Conservation (phyloP, 2,888 invertebrate genomes). For the Schizaphis graminum region DNA sequence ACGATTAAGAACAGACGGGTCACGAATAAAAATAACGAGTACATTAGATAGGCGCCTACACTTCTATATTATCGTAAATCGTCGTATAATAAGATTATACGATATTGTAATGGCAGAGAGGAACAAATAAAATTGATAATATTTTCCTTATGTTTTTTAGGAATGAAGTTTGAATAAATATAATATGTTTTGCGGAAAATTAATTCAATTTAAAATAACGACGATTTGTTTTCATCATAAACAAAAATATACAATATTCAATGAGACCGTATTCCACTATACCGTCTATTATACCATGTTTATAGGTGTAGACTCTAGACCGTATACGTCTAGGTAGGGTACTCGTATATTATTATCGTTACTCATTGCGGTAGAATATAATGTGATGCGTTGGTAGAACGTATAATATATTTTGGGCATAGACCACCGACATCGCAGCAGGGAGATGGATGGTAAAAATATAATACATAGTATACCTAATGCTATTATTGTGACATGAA, state of each 20-base stretch:
- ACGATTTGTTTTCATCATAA: background rate
- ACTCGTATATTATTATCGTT: background rate
- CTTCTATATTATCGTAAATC: background rate
- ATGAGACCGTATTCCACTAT: background rate
- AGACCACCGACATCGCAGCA: background rate
- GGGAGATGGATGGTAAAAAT: background rate
- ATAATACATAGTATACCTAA: background rate
- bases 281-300: background rate
- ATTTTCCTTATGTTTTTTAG: background rate
- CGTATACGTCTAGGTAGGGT: background rate
- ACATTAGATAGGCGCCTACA: background rate
- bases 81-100: background rate
- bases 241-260: background rate
- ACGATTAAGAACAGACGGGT: background rate
- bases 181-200: background rate
- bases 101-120: background rate
- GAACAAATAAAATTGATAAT: background rate
- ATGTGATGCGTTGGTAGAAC: background rate
- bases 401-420: background rate
- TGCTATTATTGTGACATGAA: background rate
- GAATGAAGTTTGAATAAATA: background rate
- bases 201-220: background rate
- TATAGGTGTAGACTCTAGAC: background rate
- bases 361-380: background rate
- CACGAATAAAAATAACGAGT: background rate